Conservation (phyloP, 2,888 invertebrate species). For the Agonopterix subpropinquella region DNA sequence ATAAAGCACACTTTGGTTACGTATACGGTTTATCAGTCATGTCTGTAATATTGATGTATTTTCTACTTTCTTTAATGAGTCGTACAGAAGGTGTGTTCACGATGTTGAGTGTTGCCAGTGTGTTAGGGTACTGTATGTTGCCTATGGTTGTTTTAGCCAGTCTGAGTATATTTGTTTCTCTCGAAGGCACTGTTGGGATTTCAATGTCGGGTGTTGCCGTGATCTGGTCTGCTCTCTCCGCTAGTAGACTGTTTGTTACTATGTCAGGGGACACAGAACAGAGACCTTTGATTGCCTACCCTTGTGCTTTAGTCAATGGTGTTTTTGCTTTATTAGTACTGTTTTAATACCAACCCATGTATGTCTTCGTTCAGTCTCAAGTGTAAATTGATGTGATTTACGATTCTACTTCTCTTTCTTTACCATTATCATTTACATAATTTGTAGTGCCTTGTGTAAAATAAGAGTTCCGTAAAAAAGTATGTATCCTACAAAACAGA, state of each 20-base stretch:
- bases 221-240: slow-evolving; percentile 93
- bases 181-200: slow-evolving; percentile 84
- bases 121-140: slow-evolving; percentile 94
- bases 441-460: not conserved
- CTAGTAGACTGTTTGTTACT: slow-evolving; percentile 93
- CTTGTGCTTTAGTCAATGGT: slow-evolving; percentile 93
- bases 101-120: slow-evolving; percentile 86
- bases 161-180: slow-evolving; percentile 83
- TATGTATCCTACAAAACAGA: too few species aligned
- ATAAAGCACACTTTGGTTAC: slow-evolving; percentile 93
- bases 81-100: slow-evolving; percentile 82
- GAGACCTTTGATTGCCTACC: slow-evolving; percentile 91
- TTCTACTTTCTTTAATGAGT: slow-evolving; percentile 87
- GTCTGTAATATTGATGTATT: slow-evolving; percentile 93
- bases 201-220: slow-evolving; percentile 81
- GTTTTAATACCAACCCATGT: slow-evolving; percentile 75
- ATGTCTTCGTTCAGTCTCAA: too few species aligned
- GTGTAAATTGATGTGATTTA: too few species aligned
- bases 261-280: slow-evolving; percentile 92
- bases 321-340: slow-evolving; percentile 94
- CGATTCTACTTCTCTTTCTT: too few species aligned
- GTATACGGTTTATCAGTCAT: slow-evolving; percentile 95
- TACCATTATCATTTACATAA: too few species aligned
- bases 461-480: too few species aligned
- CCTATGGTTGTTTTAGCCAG: slow-evolving; percentile 93